Base-by-base conservation (phyloP, 2,888 invertebrate genomes). In the Philereme transversata region DNA sequence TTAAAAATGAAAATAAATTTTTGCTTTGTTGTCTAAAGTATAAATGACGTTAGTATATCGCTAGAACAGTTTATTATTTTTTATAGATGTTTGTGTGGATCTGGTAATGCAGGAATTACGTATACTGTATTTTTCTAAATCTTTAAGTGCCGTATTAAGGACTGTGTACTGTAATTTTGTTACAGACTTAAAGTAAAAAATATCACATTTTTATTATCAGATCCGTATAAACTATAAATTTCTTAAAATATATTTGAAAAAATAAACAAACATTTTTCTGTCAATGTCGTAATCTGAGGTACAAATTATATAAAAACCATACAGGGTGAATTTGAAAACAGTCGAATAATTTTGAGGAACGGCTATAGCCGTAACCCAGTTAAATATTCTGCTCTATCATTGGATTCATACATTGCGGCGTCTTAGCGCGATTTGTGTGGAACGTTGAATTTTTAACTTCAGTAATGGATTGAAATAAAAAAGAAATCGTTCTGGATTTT, bases 231-330 rank as follows among this genome's bases (percentile, higher is more conserved):
- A 43, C 44, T 59, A 53, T 54, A 45, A 7, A 5, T 4, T 6
- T 40, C 7, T 4, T 40, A 40, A 40, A 38, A 38, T 3, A 4
- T 40, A 40, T 6, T 44, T 35, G 8, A 7, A 8, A 61, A 46
- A 45, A 44, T 43, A 10, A 35, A 9, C 11, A 36, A 53, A 5
- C 44, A 60, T 70, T 69, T 65, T 66, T 65, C 60, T 70, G 68
- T 64, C 66, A 71, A 64, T 70, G 69, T 74, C 74, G 75, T 73
- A 60, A 50, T 60, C n/a, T 52, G 52, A 43, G 62, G 62, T 66
- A 64, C 64, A 66, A 66, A 68, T 57, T 57, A 57, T 63, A 40
- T 40, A 40, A 40, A 40, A 40, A 22, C 22, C 22, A 22, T 22
- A 22, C 22, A 22, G 22, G 22, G 22, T 22, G 22, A 22, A 22